phyloP scores from a whole-genome alignment of 2,888 invertebrate genomes.

The Cryptus armator region DNA sequence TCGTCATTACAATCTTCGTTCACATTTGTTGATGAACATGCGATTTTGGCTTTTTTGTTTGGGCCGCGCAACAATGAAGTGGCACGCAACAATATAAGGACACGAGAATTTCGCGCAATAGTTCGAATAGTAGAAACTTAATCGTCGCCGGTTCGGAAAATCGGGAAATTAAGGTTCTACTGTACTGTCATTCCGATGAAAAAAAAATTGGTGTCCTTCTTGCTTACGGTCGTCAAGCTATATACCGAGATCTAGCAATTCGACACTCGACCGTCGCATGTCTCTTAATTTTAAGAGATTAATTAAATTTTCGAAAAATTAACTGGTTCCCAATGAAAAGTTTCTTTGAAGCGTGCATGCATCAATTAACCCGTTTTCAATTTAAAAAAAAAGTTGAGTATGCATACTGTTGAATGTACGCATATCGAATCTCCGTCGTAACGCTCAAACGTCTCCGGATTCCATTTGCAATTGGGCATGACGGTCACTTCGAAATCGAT shows the following conservation, averaged over 20 bases:
- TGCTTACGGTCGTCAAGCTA: no score
- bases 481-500: constrained; percentile 18
- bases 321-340: background rate
- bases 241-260: no score
- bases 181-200: background rate
- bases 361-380: background rate
- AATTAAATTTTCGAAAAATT: background rate
- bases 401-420: background rate
- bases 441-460: constrained; percentile 8
- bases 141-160: background rate
- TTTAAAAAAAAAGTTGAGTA: background rate
- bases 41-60: constrained; percentile 35
- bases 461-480: constrained; percentile 40
- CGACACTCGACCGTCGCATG: background rate
- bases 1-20: background rate
- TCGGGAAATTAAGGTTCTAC: background rate
- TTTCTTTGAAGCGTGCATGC: background rate
- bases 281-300: background rate
- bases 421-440: background rate
- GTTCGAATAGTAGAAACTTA: background rate
- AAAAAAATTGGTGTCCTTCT: no score
- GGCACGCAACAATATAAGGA: background rate
- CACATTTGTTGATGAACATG: constrained; percentile 16
- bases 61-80: background rate
- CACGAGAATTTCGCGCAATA: background rate